These are phyloP conservation scores for Drosophila nebulosa DNA, from an alignment of 1,140 invertebrate species.

Conservation along the genomic window DNA sequence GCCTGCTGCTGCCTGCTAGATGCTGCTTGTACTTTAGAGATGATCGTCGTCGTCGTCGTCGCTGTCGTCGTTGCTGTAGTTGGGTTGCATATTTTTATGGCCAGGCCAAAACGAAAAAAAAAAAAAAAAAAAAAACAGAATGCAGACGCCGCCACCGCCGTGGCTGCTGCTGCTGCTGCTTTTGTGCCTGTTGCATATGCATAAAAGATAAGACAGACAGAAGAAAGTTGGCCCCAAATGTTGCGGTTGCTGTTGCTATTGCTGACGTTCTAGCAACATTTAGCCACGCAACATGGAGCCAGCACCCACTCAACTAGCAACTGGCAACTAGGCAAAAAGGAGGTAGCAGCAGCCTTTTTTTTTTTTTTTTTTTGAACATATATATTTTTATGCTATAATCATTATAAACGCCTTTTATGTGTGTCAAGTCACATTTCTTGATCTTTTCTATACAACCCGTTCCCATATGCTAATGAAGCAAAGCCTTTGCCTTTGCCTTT, in stretches of 20 bases:
- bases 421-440: constrained; percentile 36
- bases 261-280: constrained; percentile 27
- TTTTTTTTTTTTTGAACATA: constrained; percentile 6
- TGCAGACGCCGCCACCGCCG: constrained; percentile 62
- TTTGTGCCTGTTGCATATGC: constrained; percentile 61
- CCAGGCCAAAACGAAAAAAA: constrained; percentile 9
- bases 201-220: constrained; percentile 63
- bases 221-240: constrained; percentile 61
- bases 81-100: constrained; percentile 71
- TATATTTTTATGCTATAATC: constrained; percentile 36
- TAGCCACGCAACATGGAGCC: constrained; percentile 47
- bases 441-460: constrained; percentile 20
- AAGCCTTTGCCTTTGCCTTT: no score
- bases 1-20: constrained; percentile 3
- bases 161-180: constrained; percentile 46
- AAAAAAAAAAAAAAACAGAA: constrained; percentile 49
- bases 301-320: constrained; percentile 59
- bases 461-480: constrained; percentile 66
- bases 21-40: constrained; percentile 25
- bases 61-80: constrained; percentile 13
- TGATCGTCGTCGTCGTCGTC: constrained; percentile 24
- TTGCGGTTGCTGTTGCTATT: constrained; percentile 8
- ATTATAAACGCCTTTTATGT: constrained; percentile 52
- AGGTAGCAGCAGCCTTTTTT: constrained; percentile 28
- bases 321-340: constrained; percentile 19